These are phyloP conservation scores for Sebastes variabilis DNA, from an alignment of 2,797 vertebrate species.

Conservation along the genomic window DNA sequence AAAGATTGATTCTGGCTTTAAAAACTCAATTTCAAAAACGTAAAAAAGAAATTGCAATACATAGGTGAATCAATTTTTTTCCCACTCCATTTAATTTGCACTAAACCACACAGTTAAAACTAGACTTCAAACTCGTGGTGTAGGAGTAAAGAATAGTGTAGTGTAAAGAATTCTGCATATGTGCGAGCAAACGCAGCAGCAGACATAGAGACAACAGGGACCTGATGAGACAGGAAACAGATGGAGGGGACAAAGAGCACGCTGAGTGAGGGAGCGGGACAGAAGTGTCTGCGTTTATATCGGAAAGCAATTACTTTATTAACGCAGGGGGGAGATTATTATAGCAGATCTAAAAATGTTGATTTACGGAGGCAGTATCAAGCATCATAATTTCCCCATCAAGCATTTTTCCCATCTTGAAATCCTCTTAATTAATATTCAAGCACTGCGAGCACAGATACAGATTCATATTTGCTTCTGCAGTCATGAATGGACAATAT, in stretches of 20 bases:
- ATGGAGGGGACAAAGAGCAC: conserved; percentile 19
- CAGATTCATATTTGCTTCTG: neutral
- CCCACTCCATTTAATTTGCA: neutral
- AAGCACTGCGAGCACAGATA: neutral
- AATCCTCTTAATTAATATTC: neutral
- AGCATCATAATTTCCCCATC: neutral
- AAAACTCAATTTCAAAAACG: too few relatives aligned
- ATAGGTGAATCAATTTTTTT: too few relatives aligned
- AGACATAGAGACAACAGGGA: conserved; percentile 5
- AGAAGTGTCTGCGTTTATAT: conserved; percentile 16
- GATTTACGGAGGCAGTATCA: neutral
- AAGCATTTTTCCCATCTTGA: neutral
- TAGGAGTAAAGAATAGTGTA: neutral
- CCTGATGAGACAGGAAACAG: conserved; percentile 33
- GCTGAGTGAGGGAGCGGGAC: conserved; percentile 4
- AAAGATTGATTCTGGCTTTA: too few relatives aligned
- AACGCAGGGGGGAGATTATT: neutral
- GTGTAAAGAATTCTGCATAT: neutral
- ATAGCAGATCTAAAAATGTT: neutral
- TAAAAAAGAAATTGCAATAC: too few relatives aligned
- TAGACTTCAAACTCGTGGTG: neutral
- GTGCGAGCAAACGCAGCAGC: neutral
- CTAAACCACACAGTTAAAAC: neutral
- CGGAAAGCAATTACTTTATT: conserved; percentile 13
- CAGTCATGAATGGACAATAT: neutral